Percentiles rank a stretch among this genome's conserved stretches.
Evolutionary conservation across 2,113 vertebrate species (phyloP).

Genomic region (Alectura lathami): DNA sequence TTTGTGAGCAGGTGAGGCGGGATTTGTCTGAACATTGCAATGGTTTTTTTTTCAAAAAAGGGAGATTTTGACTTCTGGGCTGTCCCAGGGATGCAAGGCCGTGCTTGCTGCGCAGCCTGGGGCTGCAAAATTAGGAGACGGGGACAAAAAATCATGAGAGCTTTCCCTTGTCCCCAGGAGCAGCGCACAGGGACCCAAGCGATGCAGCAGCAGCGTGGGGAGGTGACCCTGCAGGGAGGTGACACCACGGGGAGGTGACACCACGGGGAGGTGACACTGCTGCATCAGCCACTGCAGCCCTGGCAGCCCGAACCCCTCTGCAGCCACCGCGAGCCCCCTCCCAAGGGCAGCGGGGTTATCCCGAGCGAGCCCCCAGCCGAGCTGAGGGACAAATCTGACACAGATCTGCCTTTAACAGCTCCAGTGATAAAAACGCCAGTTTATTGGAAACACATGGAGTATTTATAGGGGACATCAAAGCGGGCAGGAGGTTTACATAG

Average conservation of each 20-base stretch:
- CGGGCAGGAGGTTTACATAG: slow-evolving; percentile 54
- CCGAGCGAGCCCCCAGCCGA: not conserved
- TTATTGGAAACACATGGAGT: slow-evolving; percentile 73
- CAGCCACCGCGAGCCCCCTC: not conserved
- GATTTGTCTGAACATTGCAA: too few relatives aligned
- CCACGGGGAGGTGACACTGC: not conserved
- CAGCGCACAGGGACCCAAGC: not conserved
- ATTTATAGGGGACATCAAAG: slow-evolving; percentile 69
- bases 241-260: not conserved
- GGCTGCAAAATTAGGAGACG: not conserved
- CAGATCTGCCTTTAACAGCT: slow-evolving; percentile 52
- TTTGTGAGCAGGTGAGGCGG: not conserved
- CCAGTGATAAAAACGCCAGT: slow-evolving; percentile 26
- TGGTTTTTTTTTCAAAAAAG: too few relatives aligned
- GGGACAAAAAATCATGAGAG: too few relatives aligned
- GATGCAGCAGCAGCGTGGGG: not conserved
- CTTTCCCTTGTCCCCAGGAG: not conserved
- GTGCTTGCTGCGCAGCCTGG: rapidly evolving
- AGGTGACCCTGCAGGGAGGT: not conserved
- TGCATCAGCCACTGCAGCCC: rapidly evolving
- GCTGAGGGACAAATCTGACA: not conserved
- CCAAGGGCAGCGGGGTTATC: not conserved
- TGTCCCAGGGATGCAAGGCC: rapidly evolving
- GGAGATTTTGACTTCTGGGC: not conserved
- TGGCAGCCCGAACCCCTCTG: not conserved